Conservation (phyloP, 2,113 vertebrate genomes). For the Montifringilla adamsi region DNA sequence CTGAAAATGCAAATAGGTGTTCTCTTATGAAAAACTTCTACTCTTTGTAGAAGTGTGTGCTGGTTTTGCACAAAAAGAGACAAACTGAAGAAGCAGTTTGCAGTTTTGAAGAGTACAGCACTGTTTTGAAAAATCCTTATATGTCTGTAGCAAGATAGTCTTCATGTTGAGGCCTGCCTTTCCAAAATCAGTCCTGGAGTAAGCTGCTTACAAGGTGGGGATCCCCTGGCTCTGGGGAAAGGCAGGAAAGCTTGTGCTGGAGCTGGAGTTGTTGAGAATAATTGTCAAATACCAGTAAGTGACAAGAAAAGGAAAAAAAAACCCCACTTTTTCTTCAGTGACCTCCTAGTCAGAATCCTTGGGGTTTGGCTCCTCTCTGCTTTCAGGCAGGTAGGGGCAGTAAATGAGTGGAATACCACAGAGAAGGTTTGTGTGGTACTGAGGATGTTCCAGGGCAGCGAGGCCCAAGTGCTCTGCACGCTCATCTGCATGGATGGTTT, state of each 20-base stretch:
- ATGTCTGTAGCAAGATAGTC: neutral
- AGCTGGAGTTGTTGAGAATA: neutral
- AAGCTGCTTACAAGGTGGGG: neutral
- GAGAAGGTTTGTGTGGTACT: neutral
- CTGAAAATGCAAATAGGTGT: neutral
- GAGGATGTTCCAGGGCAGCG: neutral
- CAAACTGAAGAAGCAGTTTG: neutral
- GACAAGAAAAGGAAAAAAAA: neutral
- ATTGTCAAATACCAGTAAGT: neutral
- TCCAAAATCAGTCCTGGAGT: neutral
- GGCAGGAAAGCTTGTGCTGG: neutral
- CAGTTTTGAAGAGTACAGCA: neutral
- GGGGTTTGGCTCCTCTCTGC: neutral
- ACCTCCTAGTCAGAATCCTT: neutral
- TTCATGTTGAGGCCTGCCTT: neutral
- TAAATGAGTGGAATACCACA: fast-evolving
- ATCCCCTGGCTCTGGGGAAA: neutral
- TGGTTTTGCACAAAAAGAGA: neutral
- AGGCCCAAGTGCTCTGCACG: neutral
- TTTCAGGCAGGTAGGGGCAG: neutral
- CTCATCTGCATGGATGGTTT: neutral
- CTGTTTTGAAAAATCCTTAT: neutral
- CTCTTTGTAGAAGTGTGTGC: neutral
- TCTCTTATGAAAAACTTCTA: neutral
- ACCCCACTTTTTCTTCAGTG: neutral